A percentile compares a stretch with the other conserved stretches of the same genome.
Conservation (phyloP, 2,888 invertebrate species). For the Coenonympha arcania region DNA sequence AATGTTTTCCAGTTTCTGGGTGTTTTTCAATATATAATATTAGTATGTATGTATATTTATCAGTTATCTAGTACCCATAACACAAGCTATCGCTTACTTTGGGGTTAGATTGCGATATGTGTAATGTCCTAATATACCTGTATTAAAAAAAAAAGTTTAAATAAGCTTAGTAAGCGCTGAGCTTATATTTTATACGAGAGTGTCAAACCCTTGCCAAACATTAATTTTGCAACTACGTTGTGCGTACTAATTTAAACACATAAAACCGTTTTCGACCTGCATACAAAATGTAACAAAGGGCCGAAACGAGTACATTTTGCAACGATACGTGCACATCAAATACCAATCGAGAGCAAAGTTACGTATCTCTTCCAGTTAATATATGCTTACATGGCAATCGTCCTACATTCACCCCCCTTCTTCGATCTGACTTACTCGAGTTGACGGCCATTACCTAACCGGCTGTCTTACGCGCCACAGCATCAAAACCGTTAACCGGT, state of each 20-base stretch:
- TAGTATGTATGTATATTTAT: too few relatives aligned
- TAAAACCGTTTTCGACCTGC: not conserved
- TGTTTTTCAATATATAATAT: too few relatives aligned
- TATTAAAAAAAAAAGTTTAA: too few relatives aligned
- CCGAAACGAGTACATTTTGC: slow-evolving; percentile 13
- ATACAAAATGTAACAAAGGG: slow-evolving; percentile 15
- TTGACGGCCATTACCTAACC: slow-evolving; percentile 66
- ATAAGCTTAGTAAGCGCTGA: too few relatives aligned
- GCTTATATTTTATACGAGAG: too few relatives aligned
- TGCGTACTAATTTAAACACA: not conserved
- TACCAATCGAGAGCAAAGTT: slow-evolving; percentile 31
- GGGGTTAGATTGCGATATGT: too few relatives aligned
- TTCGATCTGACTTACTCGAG: slow-evolving; percentile 57
- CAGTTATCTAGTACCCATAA: too few relatives aligned
- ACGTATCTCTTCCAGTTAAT: slow-evolving; percentile 48
- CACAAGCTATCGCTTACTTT: too few relatives aligned
- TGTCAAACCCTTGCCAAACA: not conserved
- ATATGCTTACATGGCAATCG: slow-evolving; percentile 42
- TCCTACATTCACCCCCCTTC: slow-evolving; percentile 70
- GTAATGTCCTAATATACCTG: too few relatives aligned
- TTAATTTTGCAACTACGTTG: not conserved
- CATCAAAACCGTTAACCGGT: slow-evolving; percentile 28
- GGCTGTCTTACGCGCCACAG: slow-evolving; percentile 52
- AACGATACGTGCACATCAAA: slow-evolving; percentile 30
- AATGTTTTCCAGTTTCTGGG: too few relatives aligned